Evolutionary conservation across 1,140 invertebrate species (phyloP), one percentile per base, ranked within the genome.

Genomic region (Andrena cerasifolii): DNA sequence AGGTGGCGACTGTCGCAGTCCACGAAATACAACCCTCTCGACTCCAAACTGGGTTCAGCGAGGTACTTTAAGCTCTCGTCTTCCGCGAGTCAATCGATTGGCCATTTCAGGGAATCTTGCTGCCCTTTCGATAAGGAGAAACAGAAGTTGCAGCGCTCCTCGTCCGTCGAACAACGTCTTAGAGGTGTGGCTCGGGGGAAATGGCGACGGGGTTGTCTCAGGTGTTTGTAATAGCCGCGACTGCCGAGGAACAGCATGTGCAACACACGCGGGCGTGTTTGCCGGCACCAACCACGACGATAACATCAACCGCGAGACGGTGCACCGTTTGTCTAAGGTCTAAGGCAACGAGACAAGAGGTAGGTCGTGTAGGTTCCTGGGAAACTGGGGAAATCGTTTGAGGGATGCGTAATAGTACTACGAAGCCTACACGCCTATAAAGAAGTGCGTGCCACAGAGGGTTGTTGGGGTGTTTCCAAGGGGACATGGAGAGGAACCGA

Each of bases 151-250:
- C 51, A 40, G 71, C 31, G 56, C 18, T 53, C 43, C 49, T 51
- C 33, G 54, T 45, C 0, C n/a, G n/a, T 33, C 54, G 36, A n/a
- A 40, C 36, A 10, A 40, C 10, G 18, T 8, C 36, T 3, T 5
- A 24, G 43, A 63, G 31, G 3, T 61, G 45, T 75, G 28, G 78
- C 51, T 33, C 51, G 51, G 56, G 51, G 56, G 51, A 43, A 66
- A 58, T 62, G 47, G 24, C 40, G 47, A 24, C 18, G 24, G 40
- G 53, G 49, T 67, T 53, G 40, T 47, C 31, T 7, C 56, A 10
- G 71, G 61, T 77, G 53, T 66, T 68, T 82, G 75, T 72, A 82
- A 83, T 83, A 70, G n/a, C 14, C 24, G 10, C 18, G 45, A 33
- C 79, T 81, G 36, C 47, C 31, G 72, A 45, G 62, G 26, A 78